These are phyloP conservation scores for Zygogramma bicolorata DNA, from an alignment of 2,888 invertebrate genomes.

Conservation along the genomic window DNA sequence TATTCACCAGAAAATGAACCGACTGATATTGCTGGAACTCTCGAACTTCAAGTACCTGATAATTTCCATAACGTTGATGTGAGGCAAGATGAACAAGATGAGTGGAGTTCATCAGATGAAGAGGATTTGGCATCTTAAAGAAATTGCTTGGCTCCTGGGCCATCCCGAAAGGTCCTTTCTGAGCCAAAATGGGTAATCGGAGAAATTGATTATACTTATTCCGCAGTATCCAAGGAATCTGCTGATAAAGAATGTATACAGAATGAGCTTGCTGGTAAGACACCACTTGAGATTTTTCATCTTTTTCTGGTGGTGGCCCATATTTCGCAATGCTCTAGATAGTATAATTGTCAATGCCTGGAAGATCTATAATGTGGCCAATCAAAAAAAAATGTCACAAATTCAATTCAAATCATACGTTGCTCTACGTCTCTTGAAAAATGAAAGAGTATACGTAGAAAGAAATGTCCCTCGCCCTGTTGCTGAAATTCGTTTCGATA, in stretches of 20 bases:
- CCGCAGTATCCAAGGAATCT: conserved; percentile 28
- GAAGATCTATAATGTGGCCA: conserved; percentile 21
- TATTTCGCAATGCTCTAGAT: conserved; percentile 47
- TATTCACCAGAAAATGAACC: conserved; percentile 31
- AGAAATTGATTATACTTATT: conserved; percentile 32
- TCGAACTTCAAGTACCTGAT: conserved; percentile 37
- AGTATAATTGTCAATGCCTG: conserved; percentile 20
- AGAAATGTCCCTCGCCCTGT: no score
- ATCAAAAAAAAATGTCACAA: conserved; percentile 44
- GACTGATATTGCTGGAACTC: conserved; percentile 43
- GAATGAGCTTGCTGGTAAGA: conserved; percentile 32
- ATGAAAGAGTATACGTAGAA: no score
- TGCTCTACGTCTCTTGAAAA: no score
- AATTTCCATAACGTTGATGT: conserved; percentile 16
- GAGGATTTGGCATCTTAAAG: conserved; percentile 34
- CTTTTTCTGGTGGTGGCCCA: conserved; percentile 47
- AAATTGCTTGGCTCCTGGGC: conserved; percentile 31
- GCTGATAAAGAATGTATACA: conserved; percentile 25
- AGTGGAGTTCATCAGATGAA: conserved; percentile 40
- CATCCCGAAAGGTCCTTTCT: conserved; percentile 16
- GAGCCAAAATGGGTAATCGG: conserved; percentile 23
- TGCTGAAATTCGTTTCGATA: no score
- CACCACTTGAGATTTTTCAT: conserved; percentile 38
- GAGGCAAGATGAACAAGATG: conserved; percentile 19
- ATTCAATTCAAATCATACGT: conserved; percentile 45